Conservation (phyloP, 2,113 vertebrate genomes). For the Nansenia antarctica region DNA sequence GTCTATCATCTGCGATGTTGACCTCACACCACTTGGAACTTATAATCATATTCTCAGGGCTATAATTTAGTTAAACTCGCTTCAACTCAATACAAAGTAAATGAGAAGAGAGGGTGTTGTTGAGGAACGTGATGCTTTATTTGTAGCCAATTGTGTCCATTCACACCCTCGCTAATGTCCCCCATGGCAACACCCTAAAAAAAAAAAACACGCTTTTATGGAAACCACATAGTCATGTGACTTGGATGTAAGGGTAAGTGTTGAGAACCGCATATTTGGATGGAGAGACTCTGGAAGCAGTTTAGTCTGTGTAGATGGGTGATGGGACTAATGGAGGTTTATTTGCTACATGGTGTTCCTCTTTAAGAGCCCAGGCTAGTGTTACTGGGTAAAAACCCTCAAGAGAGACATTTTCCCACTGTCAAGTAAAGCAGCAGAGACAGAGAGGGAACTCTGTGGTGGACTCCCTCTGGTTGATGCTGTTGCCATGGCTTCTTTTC, state of each 20-base stretch:
- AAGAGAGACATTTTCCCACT: background rate
- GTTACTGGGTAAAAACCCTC: background rate
- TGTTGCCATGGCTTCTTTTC: constrained; percentile 19
- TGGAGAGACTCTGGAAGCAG: constrained; percentile 3
- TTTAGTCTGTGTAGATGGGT: constrained; percentile 25
- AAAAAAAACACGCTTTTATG: constrained; percentile 4
- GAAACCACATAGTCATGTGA: constrained; percentile 22
- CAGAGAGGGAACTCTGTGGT: constrained; percentile 27
- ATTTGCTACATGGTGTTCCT: constrained; percentile 19
- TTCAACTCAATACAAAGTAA: constrained; percentile 25
- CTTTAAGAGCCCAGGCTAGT: background rate
- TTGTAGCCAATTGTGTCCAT: background rate
- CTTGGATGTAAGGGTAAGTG: background rate
- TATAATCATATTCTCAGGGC: constrained; percentile 36
- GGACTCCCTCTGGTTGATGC: constrained; percentile 6
- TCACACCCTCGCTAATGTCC: background rate
- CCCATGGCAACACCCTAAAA: too few species aligned
- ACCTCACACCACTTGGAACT: constrained; percentile 22
- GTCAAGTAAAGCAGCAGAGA: constrained; percentile 18
- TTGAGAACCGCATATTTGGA: constrained; percentile 9
- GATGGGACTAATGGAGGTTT: constrained; percentile 16
- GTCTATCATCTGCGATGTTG: constrained; percentile 39
- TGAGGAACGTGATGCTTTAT: background rate
- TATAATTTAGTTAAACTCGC: constrained; percentile 43
- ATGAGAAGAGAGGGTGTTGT: background rate